Percentiles rank a stretch among this genome's conserved stretches.
Evolutionary conservation across 2,797 vertebrate genomes (phyloP).

Genomic region (Sebastiscus albofasciatus): DNA sequence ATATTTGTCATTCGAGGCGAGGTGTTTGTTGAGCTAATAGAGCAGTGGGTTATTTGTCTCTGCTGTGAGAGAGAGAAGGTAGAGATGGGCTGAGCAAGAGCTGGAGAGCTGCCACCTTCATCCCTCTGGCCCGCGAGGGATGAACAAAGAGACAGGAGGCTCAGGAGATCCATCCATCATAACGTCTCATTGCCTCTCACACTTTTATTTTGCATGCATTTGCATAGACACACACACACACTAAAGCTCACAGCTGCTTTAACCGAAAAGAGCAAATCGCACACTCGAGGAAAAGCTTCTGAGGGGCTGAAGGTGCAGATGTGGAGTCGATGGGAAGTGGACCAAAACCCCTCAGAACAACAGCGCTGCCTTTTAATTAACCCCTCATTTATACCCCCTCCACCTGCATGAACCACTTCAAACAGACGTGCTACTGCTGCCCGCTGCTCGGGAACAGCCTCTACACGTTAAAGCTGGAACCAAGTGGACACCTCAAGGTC

Average conservation of each 20-base stretch:
- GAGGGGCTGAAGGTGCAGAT: conserved; percentile 2
- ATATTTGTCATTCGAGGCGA: conserved; percentile 50
- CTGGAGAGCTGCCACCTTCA: conserved; percentile 68
- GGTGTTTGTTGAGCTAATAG: conserved; percentile 67
- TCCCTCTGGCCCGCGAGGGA: conserved; percentile 57
- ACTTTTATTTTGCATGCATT: conserved; percentile 27
- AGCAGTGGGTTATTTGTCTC: conserved; percentile 52
- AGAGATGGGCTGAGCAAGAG: conserved; percentile 32
- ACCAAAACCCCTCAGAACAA: conserved; percentile 17
- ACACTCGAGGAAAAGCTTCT: background rate
- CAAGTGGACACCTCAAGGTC: conserved; percentile 44
- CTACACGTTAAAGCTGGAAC: background rate
- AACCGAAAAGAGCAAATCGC: conserved; percentile 11
- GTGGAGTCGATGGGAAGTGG: conserved; percentile 39
- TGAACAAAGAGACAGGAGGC: conserved; percentile 62
- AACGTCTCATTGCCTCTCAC: conserved; percentile 38
- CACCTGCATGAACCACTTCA: conserved; percentile 52
- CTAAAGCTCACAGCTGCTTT: conserved; percentile 22
- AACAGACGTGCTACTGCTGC: conserved; percentile 42
- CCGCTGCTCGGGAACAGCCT: conserved; percentile 5
- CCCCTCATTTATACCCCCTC: conserved; percentile 39
- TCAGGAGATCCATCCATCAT: conserved; percentile 70
- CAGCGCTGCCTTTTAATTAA: conserved; percentile 62
- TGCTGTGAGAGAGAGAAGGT: background rate
- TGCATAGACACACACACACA: background rate